These are phyloP conservation scores for Myripristis jacobus DNA, from an alignment of 2,797 vertebrate genomes.

Conservation along the genomic window DNA sequence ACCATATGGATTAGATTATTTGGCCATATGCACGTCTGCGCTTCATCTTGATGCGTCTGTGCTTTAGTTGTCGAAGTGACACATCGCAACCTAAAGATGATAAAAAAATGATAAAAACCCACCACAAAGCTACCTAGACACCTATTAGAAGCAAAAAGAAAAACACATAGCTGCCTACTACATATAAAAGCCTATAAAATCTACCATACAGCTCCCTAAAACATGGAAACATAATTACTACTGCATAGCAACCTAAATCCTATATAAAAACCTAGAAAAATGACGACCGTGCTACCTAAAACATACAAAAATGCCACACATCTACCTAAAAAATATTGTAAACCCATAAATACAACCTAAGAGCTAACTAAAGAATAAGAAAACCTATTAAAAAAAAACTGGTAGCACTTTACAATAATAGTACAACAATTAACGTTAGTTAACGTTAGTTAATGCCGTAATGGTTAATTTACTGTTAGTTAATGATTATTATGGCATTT, in stretches of 20 bases:
- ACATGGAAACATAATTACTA: slow-evolving; percentile 22
- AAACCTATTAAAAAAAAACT: no score
- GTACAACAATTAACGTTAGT: no score
- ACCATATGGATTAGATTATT: slow-evolving; percentile 76
- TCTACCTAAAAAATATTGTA: no score
- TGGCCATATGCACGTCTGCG: slow-evolving; percentile 63
- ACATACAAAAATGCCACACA: no score
- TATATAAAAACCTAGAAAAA: slow-evolving; percentile 2
- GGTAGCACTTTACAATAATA: no score
- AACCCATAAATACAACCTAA: no score
- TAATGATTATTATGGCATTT: no score
- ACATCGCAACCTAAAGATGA: neutral
- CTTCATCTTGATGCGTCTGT: slow-evolving; percentile 26
- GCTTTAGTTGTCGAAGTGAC: slow-evolving; percentile 13
- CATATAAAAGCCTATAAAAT: slow-evolving; percentile 19
- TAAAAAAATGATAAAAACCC: slow-evolving; percentile 6
- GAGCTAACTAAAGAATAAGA: no score
- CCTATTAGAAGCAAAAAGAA: slow-evolving; percentile 1
- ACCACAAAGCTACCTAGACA: slow-evolving; percentile 11
- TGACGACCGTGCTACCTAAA: no score
- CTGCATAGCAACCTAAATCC: slow-evolving; percentile 4
- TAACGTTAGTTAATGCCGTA: no score
- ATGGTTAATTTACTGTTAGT: no score
- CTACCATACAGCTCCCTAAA: slow-evolving; percentile 2
- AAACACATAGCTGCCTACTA: no score